phyloP scores from a whole-genome alignment of 2,797 vertebrate species.

The Psittacula echo region DNA sequence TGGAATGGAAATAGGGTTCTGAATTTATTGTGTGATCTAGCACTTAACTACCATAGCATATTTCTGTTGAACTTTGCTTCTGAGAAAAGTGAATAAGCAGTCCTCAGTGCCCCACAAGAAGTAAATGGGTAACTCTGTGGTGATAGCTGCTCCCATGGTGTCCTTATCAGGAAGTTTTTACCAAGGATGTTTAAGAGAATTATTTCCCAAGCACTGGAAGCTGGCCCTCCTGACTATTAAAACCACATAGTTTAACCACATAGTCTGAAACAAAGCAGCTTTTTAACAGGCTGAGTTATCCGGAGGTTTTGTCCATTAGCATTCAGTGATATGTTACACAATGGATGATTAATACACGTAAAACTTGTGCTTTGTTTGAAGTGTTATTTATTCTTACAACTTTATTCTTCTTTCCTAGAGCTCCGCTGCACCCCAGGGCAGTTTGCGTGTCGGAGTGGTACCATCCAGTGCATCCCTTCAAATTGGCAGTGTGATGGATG shows the following conservation, averaged over 20 bases:
- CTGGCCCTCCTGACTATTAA: background rate
- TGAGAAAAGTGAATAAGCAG: background rate
- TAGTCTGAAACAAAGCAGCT: background rate
- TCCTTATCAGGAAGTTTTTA: background rate
- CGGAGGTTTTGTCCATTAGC: rapidly evolving
- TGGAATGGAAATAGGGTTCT: background rate
- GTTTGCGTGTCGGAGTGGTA: constrained; percentile 94
- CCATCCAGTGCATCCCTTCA: constrained; percentile 96
- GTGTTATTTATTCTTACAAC: too few species aligned
- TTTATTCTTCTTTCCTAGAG: constrained; percentile 78
- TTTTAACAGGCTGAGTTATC: background rate
- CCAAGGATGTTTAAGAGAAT: background rate
- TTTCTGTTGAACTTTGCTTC: background rate
- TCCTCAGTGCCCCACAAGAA: background rate
- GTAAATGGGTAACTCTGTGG: background rate
- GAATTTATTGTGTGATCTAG: background rate
- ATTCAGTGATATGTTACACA: background rate
- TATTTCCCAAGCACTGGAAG: background rate
- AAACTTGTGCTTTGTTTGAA: background rate
- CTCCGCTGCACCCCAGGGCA: constrained; percentile 91
- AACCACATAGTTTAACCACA: background rate
- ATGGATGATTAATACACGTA: background rate
- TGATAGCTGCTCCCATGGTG: background rate
- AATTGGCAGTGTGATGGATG: constrained; percentile 95
- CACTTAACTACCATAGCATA: rapidly evolving